Evolutionary conservation across 2,888 invertebrate species (phyloP), one percentile per base, ranked within the genome.

Genomic region (Chaitophorus viminalis): DNA sequence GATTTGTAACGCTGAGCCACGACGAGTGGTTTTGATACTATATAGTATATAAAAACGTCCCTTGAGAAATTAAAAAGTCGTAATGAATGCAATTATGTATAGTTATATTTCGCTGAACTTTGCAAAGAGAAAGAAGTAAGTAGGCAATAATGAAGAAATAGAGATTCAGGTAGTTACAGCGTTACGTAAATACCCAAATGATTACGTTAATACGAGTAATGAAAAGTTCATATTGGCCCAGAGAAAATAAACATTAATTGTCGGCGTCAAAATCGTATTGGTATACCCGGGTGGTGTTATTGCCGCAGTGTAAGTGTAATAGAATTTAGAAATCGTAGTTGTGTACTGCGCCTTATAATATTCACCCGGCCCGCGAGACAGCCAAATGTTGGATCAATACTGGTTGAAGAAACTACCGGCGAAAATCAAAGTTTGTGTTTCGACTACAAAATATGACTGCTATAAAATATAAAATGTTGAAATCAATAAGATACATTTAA

Each of bases 361-460:
- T 77, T 65, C 84, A 68, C 76, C 76, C 76, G 68, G 77, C 84
- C 65, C 77, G 52, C 31, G 76, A 68, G 68, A 85, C 77, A 68
- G 46, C 46, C 76, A 33, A 85, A 85, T 77, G 84, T 85, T 77
- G 84, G 84, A 85, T 85, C 84, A 85, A 85, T 84, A 76, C 84
- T 33, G 84, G 33, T 46, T 33, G 84, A 77, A 68, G 68, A 65
- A 76, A 85, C 76, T 77, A 77, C 76, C 68, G 76, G 46, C 77
- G 76, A 85, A 85, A 84, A 85, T 85, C 84, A 85, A 85, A 85
- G 84, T 85, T 85, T 85, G 46, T 76, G 65, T 65, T 68, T 68
- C n/a, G 76, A 68, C 65, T 33, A 68, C 76, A 52, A 85, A 65
- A 77, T 85, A 85, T 75, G 46, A 68, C 46, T 33, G 76, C 25